Base-by-base conservation (phyloP, 2,797 vertebrate species). In the Sebastiscus tertius region DNA sequence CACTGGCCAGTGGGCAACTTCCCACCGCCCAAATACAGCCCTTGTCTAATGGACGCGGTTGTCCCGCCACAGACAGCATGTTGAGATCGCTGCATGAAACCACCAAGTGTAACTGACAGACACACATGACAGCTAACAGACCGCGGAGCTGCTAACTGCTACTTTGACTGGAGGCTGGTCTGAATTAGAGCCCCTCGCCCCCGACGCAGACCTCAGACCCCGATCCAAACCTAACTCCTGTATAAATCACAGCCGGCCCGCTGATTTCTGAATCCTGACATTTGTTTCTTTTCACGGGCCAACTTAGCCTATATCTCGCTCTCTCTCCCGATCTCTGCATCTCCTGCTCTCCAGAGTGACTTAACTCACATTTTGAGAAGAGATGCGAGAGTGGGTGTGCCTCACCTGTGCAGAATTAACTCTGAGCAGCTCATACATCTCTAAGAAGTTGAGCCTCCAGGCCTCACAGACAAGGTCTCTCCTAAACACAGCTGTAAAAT, bases 221-320 rank as follows among this genome's bases (percentile, higher is more conserved):
- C 5, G 75, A 88, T 85, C 80, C 80, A 89, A 88, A 86, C 81
- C 81, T 65, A 70, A 82, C 84, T 86, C 72, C 75, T 73, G 55
- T 52, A 83, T 92, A 92, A 93, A 94, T 93, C 78, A 68, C 64
- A 67, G 60, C 79, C 46, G 39, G 70, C 80, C 86, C 84, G 83
- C 83, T 85, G 77, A 92, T 88, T 92, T 85, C 78, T 90, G 83
- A 85, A 82, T 89, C 75, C 82, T 94, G 89, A 91, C 84, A 27
- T 90, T 91, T 93, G 83, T 87, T 92, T 93, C 87, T 92, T 85
- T 92, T 93, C 88, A 79, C 27, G 26, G 76, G 88, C 89, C 91
- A 92, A 68, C 72, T 79, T 33, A 72, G 34, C 67, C 81, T 72
- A 46, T 77, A 72, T 80, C 76, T 81, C 9, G 1, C 46, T 81